Conservation (phyloP, 2,113 vertebrate species). For the pig (Sus scrofa) region T2T-Sscrofa CM000815.6:103888001-103888500, state of each 20-base stretch:
- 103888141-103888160: neutral
- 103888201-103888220: neutral
- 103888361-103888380: slow-evolving; percentile 35
- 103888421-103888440: slow-evolving; percentile 79
- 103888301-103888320: neutral
- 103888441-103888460: slow-evolving; percentile 54
- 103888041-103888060: neutral
- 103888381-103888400: slow-evolving; percentile 55
- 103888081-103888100: neutral
- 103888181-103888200: neutral
- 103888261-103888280: neutral
- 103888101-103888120: neutral
- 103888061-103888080: neutral
- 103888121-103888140: neutral
- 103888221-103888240: neutral
- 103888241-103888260: neutral
- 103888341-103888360: neutral
- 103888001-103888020: neutral
- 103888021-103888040: neutral
- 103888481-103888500: slow-evolving; percentile 50
- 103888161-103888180: neutral
- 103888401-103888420: slow-evolving; percentile 82
- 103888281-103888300: neutral
- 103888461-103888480: slow-evolving; percentile 79
- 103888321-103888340: neutral